Evolutionary conservation across 1,140 invertebrate genomes (phyloP).

Genomic region (Chrysomallon squamiferum): DNA sequence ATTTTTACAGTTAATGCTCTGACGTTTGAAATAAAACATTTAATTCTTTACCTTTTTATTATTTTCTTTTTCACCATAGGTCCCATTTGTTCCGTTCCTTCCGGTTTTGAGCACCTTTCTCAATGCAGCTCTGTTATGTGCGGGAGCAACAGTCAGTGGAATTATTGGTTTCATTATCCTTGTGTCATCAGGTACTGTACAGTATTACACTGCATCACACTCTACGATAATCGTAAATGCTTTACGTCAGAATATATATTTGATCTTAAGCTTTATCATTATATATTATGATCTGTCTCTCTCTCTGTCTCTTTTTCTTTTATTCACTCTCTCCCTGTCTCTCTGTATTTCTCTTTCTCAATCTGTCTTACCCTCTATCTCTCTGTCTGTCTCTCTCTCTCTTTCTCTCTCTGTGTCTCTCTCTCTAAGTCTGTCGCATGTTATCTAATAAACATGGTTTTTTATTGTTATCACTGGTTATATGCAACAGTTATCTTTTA

Average conservation of each 20-base stretch:
- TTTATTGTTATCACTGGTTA: too few relatives aligned
- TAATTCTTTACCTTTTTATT: neutral
- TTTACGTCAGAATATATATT: neutral
- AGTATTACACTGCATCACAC: neutral
- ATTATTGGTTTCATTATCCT: conserved; percentile 8
- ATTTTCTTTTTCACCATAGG: conserved; percentile 39
- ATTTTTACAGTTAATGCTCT: neutral
- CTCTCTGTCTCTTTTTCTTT: too few relatives aligned
- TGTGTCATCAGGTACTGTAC: conserved; percentile 13
- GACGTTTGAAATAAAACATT: neutral
- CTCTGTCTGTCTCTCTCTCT: too few relatives aligned
- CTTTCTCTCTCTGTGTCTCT: too few relatives aligned
- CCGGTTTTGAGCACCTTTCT: conserved; percentile 82
- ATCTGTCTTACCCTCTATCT: too few relatives aligned
- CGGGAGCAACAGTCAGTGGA: conserved; percentile 56
- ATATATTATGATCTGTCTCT: neutral
- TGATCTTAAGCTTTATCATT: neutral
- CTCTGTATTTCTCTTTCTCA: too few relatives aligned
- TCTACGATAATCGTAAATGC: neutral
- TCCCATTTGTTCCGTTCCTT: conserved; percentile 80
- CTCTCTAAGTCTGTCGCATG: too few relatives aligned
- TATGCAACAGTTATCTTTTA: too few relatives aligned
- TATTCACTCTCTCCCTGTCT: too few relatives aligned
- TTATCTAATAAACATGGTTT: too few relatives aligned
- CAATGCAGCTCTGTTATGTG: conserved; percentile 86